These are phyloP conservation scores for Hippasteria phrygiana DNA, from an alignment of 53 echinoderm and acorn worm genomes.

Conservation along the genomic window DNA sequence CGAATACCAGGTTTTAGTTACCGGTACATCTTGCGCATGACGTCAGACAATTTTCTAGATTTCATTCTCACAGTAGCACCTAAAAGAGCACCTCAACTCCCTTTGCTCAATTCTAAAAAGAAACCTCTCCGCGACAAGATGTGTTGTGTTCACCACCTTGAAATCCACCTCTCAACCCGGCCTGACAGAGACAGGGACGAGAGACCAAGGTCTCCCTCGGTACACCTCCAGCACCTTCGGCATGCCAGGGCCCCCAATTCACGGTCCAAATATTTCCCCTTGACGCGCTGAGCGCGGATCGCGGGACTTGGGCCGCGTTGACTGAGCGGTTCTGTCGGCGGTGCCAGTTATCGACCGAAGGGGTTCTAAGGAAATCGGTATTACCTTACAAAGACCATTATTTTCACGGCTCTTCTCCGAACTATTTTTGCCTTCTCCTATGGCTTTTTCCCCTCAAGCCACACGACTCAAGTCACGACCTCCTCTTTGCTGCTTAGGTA, in stretches of 20 bases:
- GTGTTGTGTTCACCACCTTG: constrained; percentile 43
- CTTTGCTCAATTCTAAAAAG: too few relatives aligned
- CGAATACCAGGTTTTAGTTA: too few relatives aligned
- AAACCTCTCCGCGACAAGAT: neutral
- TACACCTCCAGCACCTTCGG: constrained; percentile 44
- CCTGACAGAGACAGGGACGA: neutral
- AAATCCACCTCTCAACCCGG: constrained; percentile 13
- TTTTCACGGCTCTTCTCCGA: constrained; percentile 16
- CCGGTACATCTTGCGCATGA: too few relatives aligned
- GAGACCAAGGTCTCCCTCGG: constrained; percentile 22
- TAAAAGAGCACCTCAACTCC: too few relatives aligned
- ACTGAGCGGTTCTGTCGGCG: constrained; percentile 52
- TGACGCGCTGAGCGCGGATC: constrained; percentile 35
- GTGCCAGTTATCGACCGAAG: constrained; percentile 17
- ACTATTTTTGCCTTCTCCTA: neutral
- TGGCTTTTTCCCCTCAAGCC: constrained; percentile 14
- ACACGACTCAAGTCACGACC: constrained; percentile 47
- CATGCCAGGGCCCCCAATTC: constrained; percentile 45
- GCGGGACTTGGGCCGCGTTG: constrained; percentile 16
- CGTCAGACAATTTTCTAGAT: too few relatives aligned
- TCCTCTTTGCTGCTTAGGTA: constrained; percentile 41
- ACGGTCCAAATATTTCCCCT: constrained; percentile 67
- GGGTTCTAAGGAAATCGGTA: constrained; percentile 48
- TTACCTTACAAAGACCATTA: constrained; percentile 59
- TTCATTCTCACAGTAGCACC: too few relatives aligned